Evolutionary conservation across 2,797 vertebrate species (phyloP).

Genomic region (Peromyscus aztecus): DNA sequence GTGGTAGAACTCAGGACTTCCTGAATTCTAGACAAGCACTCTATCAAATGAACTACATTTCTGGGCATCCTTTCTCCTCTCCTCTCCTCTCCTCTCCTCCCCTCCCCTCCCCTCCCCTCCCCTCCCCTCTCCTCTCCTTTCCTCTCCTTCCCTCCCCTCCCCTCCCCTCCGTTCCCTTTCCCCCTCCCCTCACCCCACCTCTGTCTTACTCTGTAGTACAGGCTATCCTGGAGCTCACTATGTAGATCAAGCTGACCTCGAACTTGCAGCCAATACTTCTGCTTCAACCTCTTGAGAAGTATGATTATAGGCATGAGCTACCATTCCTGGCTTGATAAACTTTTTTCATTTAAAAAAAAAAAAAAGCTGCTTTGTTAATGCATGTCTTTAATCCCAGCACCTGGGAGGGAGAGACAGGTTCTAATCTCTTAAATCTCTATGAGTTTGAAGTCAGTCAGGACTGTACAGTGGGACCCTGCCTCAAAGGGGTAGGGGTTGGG

Average conservation of each 20-base stretch:
- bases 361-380: background rate
- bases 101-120: accelerated
- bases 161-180: accelerated
- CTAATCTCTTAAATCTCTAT: background rate
- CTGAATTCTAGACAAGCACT: background rate
- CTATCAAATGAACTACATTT: background rate
- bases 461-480: background rate
- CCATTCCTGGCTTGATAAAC: background rate
- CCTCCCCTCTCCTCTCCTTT: no score
- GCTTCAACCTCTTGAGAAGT: background rate
- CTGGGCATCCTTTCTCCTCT: background rate
- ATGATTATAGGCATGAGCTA: background rate
- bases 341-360: background rate
- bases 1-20: background rate
- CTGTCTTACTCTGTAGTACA: background rate
- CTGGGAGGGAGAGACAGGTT: background rate
- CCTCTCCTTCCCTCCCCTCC: accelerated
- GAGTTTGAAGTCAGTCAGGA: background rate
- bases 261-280: background rate
- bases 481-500: background rate
- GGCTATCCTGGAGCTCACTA: background rate
- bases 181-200: no score
- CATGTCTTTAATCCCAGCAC: background rate
- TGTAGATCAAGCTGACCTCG: background rate
- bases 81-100: background rate